These are phyloP conservation scores for Diarsia mendica DNA, from an alignment of 2,888 invertebrate species.

Conservation along the genomic window DNA sequence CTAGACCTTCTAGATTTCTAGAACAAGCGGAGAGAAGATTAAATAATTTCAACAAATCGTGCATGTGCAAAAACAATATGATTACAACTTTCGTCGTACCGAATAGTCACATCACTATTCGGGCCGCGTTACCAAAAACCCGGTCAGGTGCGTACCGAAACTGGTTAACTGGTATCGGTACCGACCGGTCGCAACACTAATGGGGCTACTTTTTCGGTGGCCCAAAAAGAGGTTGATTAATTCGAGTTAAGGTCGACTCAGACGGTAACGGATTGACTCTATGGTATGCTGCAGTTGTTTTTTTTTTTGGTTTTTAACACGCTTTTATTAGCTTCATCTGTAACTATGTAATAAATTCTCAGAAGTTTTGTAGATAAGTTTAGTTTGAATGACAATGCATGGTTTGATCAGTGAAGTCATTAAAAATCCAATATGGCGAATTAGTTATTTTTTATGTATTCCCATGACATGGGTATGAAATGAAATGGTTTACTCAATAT, in stretches of 20 bases:
- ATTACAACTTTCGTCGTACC: slow-evolving; percentile 8
- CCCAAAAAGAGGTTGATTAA: slow-evolving; percentile 65
- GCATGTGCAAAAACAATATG: neutral
- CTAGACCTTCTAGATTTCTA: too few relatives aligned
- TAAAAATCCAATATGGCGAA: too few relatives aligned
- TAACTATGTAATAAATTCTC: too few relatives aligned
- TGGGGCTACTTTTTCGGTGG: slow-evolving; percentile 56
- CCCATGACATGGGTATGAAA: too few relatives aligned
- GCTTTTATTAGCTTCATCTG: too few relatives aligned
- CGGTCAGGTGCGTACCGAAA: slow-evolving; percentile 66
- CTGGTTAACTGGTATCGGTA: slow-evolving; percentile 53
- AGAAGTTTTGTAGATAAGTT: too few relatives aligned
- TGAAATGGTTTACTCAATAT: too few relatives aligned
- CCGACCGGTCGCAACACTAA: slow-evolving; percentile 65
- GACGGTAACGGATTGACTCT: slow-evolving; percentile 17
- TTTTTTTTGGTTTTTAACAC: neutral
- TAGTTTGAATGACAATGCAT: too few relatives aligned
- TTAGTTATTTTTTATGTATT: too few relatives aligned
- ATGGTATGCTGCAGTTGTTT: neutral
- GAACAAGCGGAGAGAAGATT: too few relatives aligned
- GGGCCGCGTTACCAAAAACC: slow-evolving; percentile 54
- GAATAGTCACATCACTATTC: slow-evolving; percentile 60
- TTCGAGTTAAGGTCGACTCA: slow-evolving; percentile 44
- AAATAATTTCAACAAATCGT: neutral
- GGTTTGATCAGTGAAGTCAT: too few relatives aligned